These are phyloP conservation scores for Nudaria mundana DNA, from an alignment of 2,888 invertebrate species.

Conservation along the genomic window DNA sequence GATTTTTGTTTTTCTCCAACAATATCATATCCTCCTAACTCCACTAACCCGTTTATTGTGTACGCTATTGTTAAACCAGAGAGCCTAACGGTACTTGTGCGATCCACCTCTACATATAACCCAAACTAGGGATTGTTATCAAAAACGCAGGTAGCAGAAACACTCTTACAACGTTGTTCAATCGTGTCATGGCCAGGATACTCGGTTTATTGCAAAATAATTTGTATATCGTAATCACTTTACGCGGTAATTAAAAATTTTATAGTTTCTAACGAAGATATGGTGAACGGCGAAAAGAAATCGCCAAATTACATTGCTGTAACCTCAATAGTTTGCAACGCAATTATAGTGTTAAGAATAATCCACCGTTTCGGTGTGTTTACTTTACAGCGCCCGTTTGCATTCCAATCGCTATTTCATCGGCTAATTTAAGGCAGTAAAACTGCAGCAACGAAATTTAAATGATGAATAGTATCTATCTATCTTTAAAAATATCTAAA, in stretches of 20 bases:
- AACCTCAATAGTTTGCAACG: slow-evolving; percentile 9
- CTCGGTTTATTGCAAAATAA: slow-evolving; percentile 1
- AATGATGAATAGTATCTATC: too few relatives aligned
- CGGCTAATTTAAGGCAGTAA: neutral
- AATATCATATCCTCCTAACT: slow-evolving; percentile 54
- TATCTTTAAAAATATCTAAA: too few relatives aligned
- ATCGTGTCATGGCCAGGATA: neutral
- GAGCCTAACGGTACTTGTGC: slow-evolving; percentile 69
- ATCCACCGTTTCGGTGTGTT: slow-evolving; percentile 8
- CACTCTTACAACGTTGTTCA: slow-evolving; percentile 14
- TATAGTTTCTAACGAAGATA: slow-evolving; percentile 5
- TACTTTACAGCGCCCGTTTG: slow-evolving; percentile 7
- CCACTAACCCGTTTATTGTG: slow-evolving; percentile 56
- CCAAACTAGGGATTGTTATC: slow-evolving; percentile 51
- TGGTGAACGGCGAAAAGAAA: slow-evolving; percentile 15
- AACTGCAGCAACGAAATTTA: too few relatives aligned
- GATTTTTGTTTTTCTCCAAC: slow-evolving; percentile 55
- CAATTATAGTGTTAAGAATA: slow-evolving; percentile 12
- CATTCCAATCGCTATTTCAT: slow-evolving; percentile 10
- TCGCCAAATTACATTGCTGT: slow-evolving; percentile 6
- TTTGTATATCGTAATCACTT: slow-evolving; percentile 1
- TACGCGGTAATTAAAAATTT: neutral
- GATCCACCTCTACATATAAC: slow-evolving; percentile 67
- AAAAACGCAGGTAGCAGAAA: slow-evolving; percentile 47
- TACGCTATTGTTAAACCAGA: slow-evolving; percentile 64